A percentile compares a stretch with the other conserved stretches of the same genome.
Evolutionary conservation across 2,797 vertebrate genomes (phyloP).

Genomic region (Sebastes matsubarae): DNA sequence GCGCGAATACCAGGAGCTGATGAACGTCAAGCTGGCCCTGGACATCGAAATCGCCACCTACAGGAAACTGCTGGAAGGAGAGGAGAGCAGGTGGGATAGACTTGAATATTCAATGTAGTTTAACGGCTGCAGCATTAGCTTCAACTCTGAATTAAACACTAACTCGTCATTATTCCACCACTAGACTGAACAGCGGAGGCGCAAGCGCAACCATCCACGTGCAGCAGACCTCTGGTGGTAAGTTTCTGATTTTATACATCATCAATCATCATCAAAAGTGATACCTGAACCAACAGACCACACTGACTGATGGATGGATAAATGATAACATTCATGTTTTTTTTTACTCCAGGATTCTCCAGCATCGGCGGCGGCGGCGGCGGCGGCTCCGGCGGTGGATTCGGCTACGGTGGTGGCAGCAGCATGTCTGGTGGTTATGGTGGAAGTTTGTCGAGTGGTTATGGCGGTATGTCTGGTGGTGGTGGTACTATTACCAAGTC

Average conservation of each 20-base stretch:
- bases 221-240: constrained; percentile 71
- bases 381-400: neutral
- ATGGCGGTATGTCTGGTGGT: neutral
- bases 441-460: no score
- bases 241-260: constrained; percentile 15
- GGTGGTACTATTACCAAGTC: constrained; percentile 62
- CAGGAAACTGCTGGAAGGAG: constrained; percentile 85
- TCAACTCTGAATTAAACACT: constrained; percentile 8
- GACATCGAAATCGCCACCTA: constrained; percentile 93
- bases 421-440: no score
- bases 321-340: neutral
- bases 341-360: constrained; percentile 43
- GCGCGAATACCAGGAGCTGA: constrained; percentile 92
- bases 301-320: neutral
- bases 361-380: neutral
- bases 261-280: no score
- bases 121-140: neutral
- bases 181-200: constrained; percentile 74
- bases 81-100: constrained; percentile 78
- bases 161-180: neutral
- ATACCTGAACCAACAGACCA: neutral
- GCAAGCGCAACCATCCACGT: constrained; percentile 71
- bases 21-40: constrained; percentile 93
- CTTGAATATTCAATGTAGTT: neutral
- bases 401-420: neutral